A percentile compares a stretch with the other conserved stretches of the same genome.
Conservation (phyloP, 2,797 vertebrate genomes). For the Pantherophis vulpinus region DNA sequence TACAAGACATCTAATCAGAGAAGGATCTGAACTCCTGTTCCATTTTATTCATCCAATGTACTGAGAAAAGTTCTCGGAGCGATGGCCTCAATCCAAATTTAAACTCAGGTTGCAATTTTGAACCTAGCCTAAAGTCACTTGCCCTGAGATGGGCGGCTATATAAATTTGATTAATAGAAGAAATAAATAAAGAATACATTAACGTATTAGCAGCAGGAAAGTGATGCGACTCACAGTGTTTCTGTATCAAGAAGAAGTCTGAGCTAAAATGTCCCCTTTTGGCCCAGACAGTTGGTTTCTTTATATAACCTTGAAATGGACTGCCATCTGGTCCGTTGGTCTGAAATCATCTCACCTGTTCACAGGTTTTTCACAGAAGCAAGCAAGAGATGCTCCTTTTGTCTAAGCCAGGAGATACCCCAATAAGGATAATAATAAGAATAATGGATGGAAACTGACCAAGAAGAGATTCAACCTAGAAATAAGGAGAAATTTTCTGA, state of each 20-base stretch:
- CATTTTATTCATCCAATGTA: neutral
- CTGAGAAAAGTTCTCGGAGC: neutral
- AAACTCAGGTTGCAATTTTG: neutral
- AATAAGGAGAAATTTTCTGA: no score
- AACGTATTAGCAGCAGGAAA: neutral
- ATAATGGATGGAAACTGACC: no score
- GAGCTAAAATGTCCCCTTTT: neutral
- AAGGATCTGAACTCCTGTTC: neutral
- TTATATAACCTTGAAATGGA: neutral
- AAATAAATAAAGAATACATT: neutral
- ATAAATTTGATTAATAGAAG: neutral
- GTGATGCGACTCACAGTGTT: neutral
- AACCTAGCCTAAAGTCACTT: neutral
- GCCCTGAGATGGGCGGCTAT: neutral
- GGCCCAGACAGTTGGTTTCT: neutral
- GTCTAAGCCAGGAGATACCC: neutral
- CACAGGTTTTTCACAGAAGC: neutral
- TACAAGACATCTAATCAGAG: neutral
- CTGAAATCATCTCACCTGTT: neutral
- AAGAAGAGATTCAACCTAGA: no score
- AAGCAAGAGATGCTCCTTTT: neutral
- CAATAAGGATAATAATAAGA: no score
- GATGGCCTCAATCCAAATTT: neutral
- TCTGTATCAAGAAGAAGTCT: neutral
- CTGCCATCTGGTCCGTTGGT: neutral